Conservation (phyloP, 2,888 invertebrate species). For the Harpagoxenus sublaevis region DNA sequence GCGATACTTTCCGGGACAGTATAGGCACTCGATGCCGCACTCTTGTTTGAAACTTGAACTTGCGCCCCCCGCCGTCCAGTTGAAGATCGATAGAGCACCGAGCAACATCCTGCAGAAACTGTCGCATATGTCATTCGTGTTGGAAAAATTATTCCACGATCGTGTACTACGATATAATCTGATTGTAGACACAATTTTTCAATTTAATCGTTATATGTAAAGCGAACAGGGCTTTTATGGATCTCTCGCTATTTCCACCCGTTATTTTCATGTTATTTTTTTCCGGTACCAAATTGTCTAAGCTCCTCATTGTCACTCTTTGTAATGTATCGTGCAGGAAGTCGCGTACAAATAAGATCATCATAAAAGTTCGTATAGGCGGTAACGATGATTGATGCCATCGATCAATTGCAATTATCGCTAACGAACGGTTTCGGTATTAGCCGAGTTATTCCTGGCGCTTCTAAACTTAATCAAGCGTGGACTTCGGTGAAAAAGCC, state of each 20-base stretch:
- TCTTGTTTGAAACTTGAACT: conserved; percentile 67
- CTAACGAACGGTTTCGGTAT: conserved; percentile 11
- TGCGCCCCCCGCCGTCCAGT: conserved; percentile 50
- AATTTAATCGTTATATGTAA: not conserved
- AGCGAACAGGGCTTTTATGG: not conserved
- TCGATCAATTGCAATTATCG: conserved; percentile 27
- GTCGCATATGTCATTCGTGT: conserved; percentile 38
- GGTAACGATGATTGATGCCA: conserved; percentile 25
- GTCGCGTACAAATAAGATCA: not conserved
- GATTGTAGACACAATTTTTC: conserved; percentile 22
- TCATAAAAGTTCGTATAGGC: conserved; percentile 7
- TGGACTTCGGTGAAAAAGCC: conserved; percentile 31
- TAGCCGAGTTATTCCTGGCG: conserved; percentile 29
- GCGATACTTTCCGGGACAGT: conserved; percentile 51
- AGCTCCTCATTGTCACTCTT: not conserved
- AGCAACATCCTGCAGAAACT: conserved; percentile 42
- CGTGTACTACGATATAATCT: not conserved
- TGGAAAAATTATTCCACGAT: conserved; percentile 29
- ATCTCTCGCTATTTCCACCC: not conserved
- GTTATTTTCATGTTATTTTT: not conserved
- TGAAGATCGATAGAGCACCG: conserved; percentile 64
- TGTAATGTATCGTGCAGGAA: not conserved
- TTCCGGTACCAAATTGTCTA: not conserved
- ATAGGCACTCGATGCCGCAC: conserved; percentile 49
- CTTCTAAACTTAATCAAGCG: conserved; percentile 52